phyloP scores from a whole-genome alignment of 2,888 invertebrate species.

The Atherix ibis region DNA sequence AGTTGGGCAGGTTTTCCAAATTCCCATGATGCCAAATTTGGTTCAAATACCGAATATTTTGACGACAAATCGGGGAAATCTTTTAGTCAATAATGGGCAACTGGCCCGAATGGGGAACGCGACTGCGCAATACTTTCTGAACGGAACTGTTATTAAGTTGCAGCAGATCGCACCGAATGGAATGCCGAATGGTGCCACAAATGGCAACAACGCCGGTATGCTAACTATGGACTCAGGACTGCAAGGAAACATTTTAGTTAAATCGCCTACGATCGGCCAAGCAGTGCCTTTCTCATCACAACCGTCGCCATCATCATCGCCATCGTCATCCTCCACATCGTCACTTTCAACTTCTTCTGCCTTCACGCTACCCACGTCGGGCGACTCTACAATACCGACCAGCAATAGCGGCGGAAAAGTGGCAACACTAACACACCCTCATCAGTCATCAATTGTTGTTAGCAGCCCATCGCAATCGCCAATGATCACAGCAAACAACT shows the following conservation, averaged over 20 bases:
- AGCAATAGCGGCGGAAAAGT: no score
- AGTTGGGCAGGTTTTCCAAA: conserved; percentile 37
- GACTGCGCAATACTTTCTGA: conserved; percentile 28
- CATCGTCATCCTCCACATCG: conserved; percentile 2
- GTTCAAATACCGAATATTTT: conserved; percentile 46
- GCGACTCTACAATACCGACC: background rate
- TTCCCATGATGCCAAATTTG: conserved; percentile 45
- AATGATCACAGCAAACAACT: background rate
- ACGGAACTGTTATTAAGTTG: conserved; percentile 31
- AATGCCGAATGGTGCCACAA: conserved; percentile 16
- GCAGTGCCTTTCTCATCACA: conserved; percentile 10
- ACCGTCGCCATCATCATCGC: conserved; percentile 18
- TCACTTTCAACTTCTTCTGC: background rate
- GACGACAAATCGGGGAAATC: conserved; percentile 40
- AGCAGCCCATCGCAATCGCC: conserved; percentile 2
- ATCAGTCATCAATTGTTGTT: no score
- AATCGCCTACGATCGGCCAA: conserved; percentile 8
- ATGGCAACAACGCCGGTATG: conserved; percentile 5
- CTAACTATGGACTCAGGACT: conserved; percentile 9
- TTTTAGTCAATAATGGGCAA: conserved; percentile 16
- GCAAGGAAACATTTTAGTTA: conserved; percentile 10
- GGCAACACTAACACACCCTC: conserved; percentile 1
- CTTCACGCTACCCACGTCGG: background rate
- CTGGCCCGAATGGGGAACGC: conserved; percentile 7
- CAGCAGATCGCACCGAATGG: conserved; percentile 14